Percentiles rank a stretch among this genome's conserved stretches.
These are phyloP conservation scores for Zhuqinia jingwanae DNA, from an alignment of 2,888 invertebrate species.

Conservation along the genomic window DNA sequence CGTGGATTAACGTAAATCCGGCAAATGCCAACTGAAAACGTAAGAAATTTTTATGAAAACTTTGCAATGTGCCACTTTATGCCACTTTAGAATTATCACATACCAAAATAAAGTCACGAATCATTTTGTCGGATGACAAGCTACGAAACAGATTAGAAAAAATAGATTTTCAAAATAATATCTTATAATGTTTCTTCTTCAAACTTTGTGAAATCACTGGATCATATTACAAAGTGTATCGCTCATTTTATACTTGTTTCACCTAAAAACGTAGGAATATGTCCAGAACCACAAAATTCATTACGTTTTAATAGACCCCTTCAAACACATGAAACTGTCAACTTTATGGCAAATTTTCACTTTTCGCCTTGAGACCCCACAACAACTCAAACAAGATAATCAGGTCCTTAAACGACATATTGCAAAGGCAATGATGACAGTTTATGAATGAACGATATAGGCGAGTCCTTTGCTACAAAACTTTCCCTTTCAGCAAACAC, in stretches of 20 bases:
- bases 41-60: background rate
- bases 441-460: slow-evolving; percentile 51
- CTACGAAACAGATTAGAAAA: background rate
- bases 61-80: background rate
- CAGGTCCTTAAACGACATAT: too few species aligned
- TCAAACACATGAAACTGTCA: background rate
- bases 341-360: slow-evolving; percentile 61
- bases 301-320: too few species aligned
- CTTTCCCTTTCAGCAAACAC: slow-evolving; percentile 43
- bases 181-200: background rate
- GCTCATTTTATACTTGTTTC: background rate
- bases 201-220: slow-evolving; percentile 23
- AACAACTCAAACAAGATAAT: too few species aligned
- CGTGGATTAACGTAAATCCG: background rate
- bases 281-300: slow-evolving; percentile 11
- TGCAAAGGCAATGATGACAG: too few species aligned
- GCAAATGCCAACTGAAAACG: slow-evolving; percentile 34
- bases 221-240: background rate
- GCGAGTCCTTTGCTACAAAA: background rate
- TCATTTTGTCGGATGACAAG: slow-evolving; percentile 23
- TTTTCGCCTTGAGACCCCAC: slow-evolving; percentile 64
- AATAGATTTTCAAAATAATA: background rate
- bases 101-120: slow-evolving; percentile 54
- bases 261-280: background rate
- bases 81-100: background rate